Conservation (phyloP, 2,888 invertebrate genomes). For the Zootermopsis nevadensis region DNA sequence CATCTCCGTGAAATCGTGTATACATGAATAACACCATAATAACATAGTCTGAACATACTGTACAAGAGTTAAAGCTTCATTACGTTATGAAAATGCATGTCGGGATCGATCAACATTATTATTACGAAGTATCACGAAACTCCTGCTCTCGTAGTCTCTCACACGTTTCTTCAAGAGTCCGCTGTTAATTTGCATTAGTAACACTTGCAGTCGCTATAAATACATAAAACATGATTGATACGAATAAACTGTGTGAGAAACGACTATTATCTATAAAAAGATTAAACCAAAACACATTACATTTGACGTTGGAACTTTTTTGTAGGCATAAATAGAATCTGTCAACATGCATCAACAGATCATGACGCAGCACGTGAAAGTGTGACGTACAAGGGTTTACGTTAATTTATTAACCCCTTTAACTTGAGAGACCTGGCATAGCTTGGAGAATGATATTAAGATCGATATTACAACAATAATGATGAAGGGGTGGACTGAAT, state of each 20-base stretch:
- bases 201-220: slow-evolving; percentile 6
- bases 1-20: too few relatives aligned
- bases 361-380: too few relatives aligned
- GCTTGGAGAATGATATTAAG: too few relatives aligned
- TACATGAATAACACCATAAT: too few relatives aligned
- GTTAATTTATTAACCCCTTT: too few relatives aligned
- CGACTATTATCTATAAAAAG: slow-evolving; percentile 11
- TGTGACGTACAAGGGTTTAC: too few relatives aligned
- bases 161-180: neutral
- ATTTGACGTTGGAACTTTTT: slow-evolving; percentile 1
- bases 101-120: slow-evolving; percentile 10
- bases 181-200: neutral
- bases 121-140: neutral
- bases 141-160: neutral
- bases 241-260: neutral
- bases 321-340: neutral
- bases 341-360: neutral
- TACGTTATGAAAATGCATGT: neutral
- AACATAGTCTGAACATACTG: neutral
- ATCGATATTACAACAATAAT: too few relatives aligned
- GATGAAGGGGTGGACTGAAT: too few relatives aligned
- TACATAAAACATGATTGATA: slow-evolving; percentile 12
- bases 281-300: neutral
- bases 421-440: too few relatives aligned
- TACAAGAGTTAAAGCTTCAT: neutral